Evolutionary conservation across 2,888 invertebrate species (phyloP), one percentile per base, ranked within the genome.

Genomic region (Anticlea derivata): DNA sequence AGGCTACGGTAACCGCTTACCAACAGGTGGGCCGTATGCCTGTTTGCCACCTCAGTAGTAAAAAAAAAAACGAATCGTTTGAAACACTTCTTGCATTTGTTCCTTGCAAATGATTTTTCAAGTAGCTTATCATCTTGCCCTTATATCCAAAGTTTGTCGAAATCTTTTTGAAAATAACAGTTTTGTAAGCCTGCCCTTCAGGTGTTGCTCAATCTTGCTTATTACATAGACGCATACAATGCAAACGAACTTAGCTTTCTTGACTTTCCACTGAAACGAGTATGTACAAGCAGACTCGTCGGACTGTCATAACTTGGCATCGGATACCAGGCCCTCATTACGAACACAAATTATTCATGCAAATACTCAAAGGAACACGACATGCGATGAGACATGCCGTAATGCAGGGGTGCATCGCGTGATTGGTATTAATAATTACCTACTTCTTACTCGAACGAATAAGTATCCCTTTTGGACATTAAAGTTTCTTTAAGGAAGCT

Each of bases 341-440:
- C 47, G 30, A 34, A 37, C 33, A 33, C n/a, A 45, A 61, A 59
- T 64, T 59, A 64, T 64, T 55, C 60, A 60, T 59, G 50, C 51
- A 51, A 48, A 31, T 33, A 39, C 8, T 11, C 7, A 30, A 34
- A 43, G 41, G 50, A 56, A 49, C 61, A 58, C 58, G 62, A 49
- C 53, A 60, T 48, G 50, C 55, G 35, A 35, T 52, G 50, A 46
- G 62, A 49, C 53, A 60, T 48, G 50, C 55, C 38, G 33, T 52
- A 52, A 46, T 56, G 55, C 60, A 49, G 56, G 30, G 39, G 41
- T 60, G 58, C 62, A 60, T 58, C 54, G 56, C 60, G 57, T 60
- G 56, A 29, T 26, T 55, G 4, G 2, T 17, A 20, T 46, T 34
- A 31, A 45, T 50, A 55, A 60, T 56, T 57, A 55, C 24, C 23